Evolutionary conservation across 2,113 vertebrate genomes (phyloP).

Genomic region (Podarcis raffonei): DNA sequence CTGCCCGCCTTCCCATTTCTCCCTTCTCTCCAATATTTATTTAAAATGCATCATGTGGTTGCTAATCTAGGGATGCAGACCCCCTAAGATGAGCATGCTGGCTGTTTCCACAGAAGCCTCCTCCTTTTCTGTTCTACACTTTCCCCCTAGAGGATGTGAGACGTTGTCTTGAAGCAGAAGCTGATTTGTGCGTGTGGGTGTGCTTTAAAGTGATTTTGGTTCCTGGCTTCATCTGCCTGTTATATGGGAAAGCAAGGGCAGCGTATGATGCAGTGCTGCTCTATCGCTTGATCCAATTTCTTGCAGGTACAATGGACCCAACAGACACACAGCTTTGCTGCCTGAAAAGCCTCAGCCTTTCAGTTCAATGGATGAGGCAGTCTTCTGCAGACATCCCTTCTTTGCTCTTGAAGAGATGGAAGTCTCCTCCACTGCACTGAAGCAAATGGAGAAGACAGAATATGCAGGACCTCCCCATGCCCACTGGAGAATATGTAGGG

Average conservation of each 20-base stretch:
- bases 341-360: not conserved
- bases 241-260: conserved; percentile 70
- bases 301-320: not conserved
- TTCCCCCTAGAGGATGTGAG: conserved; percentile 52
- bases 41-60: conserved; percentile 69
- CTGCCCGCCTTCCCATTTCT: conserved; percentile 30
- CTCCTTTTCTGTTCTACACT: conserved; percentile 31
- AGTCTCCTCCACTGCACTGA: not conserved
- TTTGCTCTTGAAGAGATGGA: not conserved
- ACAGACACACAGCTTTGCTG: not conserved
- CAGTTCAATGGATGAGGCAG: not conserved
- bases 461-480: not conserved
- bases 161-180: conserved; percentile 71
- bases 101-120: conserved; percentile 51
- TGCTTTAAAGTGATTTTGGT: conserved; percentile 56
- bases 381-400: not conserved
- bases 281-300: no score
- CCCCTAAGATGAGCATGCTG: conserved; percentile 45
- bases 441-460: not conserved
- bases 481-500: not conserved
- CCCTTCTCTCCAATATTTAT: conserved; percentile 41
- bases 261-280: conserved; percentile 31
- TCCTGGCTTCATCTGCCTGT: conserved; percentile 62
- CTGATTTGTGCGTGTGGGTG: conserved; percentile 49
- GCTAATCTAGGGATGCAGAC: conserved; percentile 60